These are phyloP conservation scores for Sardinella longiceps DNA, from an alignment of 2,797 vertebrate species.

Conservation along the genomic window DNA sequence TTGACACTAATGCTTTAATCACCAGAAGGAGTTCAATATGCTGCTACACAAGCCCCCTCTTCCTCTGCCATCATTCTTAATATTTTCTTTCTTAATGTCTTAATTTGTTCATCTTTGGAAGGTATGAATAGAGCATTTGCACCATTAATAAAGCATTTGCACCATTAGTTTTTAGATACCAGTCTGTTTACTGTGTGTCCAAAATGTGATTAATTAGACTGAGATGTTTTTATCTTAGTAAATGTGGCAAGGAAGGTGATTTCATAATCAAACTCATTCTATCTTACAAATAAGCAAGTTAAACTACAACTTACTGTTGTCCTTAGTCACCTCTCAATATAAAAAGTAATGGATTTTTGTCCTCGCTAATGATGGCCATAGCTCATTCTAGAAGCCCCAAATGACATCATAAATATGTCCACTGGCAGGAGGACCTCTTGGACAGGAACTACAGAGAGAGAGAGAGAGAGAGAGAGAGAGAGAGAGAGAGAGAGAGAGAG, in stretches of 20 bases:
- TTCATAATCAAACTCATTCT: neutral
- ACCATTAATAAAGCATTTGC: too few species aligned
- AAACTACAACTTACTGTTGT: neutral
- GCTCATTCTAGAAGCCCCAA: constrained; percentile 5
- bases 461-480: neutral
- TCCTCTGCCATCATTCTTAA: too few species aligned
- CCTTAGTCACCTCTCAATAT: constrained; percentile 5
- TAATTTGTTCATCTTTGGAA: too few species aligned
- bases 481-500: neutral
- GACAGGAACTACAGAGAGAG: constrained; percentile 3
- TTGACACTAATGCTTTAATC: too few species aligned
- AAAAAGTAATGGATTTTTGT: constrained; percentile 17
- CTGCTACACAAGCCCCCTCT: too few species aligned
- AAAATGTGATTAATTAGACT: neutral
- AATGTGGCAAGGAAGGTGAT: neutral
- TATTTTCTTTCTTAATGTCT: too few species aligned
- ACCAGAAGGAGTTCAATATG: too few species aligned
- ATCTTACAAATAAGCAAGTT: neutral
- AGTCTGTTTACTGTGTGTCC: neutral
- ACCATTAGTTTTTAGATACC: neutral
- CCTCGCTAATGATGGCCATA: constrained; percentile 1
- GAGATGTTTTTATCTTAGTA: neutral
- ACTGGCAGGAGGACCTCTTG: constrained; percentile 13
- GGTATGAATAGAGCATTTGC: too few species aligned
- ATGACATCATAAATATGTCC: constrained; percentile 18